Percentiles rank a stretch among this genome's conserved stretches.
Conservation (phyloP, 2,888 invertebrate species). For the Harpagoxenus sublaevis region DNA sequence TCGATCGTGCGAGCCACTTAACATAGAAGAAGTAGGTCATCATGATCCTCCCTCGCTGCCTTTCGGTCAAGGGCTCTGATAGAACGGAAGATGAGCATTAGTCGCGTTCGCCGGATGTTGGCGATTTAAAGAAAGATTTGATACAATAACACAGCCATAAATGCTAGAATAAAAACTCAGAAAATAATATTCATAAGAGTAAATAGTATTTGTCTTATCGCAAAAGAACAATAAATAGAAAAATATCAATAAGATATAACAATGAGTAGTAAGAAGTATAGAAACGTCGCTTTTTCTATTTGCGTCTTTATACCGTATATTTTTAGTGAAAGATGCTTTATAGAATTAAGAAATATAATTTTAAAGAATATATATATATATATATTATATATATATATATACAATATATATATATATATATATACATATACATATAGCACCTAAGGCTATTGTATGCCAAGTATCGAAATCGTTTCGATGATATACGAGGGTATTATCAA, state of each 20-base stretch:
- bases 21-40: conserved; percentile 29
- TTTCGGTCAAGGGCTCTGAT: conserved; percentile 34
- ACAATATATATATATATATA: too few relatives aligned
- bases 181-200: not conserved
- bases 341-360: not conserved
- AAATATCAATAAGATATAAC: not conserved
- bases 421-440: too few relatives aligned
- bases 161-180: not conserved
- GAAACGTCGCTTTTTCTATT: not conserved
- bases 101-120: not conserved
- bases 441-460: not conserved
- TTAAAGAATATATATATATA: not conserved
- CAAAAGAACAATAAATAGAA: not conserved
- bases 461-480: conserved; percentile 15
- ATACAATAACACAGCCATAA: not conserved
- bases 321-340: not conserved
- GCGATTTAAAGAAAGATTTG: not conserved
- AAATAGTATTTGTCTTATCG: not conserved
- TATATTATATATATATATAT: too few relatives aligned
- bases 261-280: not conserved
- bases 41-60: not conserved
- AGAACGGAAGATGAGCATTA: conserved; percentile 9
- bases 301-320: not conserved
- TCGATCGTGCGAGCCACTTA: conserved; percentile 44
- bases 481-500: not conserved